Percentiles rank a stretch among this genome's conserved stretches.
phyloP scores from a whole-genome alignment of 2,113 vertebrate genomes.

The Bothrops jararaca region DNA sequence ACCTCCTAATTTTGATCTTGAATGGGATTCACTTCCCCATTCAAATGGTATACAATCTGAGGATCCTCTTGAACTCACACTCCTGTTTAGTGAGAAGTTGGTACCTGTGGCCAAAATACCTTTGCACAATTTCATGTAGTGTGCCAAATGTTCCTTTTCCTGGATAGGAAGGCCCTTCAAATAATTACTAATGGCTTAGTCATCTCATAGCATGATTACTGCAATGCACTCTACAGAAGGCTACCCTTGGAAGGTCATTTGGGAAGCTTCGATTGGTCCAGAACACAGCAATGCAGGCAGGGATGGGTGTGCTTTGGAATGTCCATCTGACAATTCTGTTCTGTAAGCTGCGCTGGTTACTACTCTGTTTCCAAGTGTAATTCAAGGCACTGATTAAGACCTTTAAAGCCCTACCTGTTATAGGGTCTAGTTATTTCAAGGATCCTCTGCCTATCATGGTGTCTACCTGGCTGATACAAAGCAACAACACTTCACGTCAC shows the following conservation, averaged over 20 bases:
- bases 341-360: neutral
- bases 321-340: neutral
- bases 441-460: neutral
- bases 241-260: neutral
- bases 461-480: neutral
- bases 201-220: neutral
- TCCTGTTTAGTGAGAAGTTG: neutral
- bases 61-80: neutral
- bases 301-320: neutral
- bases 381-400: neutral
- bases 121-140: neutral
- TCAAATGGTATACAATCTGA: too few species aligned
- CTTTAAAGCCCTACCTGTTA: neutral
- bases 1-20: neutral
- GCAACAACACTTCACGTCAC: neutral
- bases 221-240: neutral
- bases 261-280: neutral
- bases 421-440: neutral
- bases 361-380: neutral
- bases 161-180: neutral
- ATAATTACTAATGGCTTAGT: neutral
- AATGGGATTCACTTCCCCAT: too few species aligned
- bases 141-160: neutral
- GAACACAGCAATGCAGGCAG: neutral
- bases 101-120: neutral